Conservation (phyloP, 2,797 vertebrate genomes). For the Tragelaphus oryx region DNA sequence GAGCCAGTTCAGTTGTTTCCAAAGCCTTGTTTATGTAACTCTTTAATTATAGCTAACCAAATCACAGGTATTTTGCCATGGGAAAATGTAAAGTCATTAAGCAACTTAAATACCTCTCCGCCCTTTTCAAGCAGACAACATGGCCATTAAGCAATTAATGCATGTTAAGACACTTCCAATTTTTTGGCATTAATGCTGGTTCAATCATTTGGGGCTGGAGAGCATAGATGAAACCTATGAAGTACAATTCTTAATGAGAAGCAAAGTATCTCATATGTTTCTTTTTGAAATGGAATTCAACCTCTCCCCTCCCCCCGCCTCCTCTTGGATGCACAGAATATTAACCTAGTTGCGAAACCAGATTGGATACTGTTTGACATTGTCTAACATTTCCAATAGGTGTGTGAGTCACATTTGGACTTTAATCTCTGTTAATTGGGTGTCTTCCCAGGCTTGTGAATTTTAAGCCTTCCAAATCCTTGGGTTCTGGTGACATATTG, state of each 20-base stretch:
- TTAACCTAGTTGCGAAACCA: constrained; percentile 77
- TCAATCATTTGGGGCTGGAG: constrained; percentile 66
- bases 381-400: constrained; percentile 39
- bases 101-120: constrained; percentile 79
- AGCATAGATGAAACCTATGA: constrained; percentile 67
- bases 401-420: constrained; percentile 73
- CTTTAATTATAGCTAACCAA: constrained; percentile 82
- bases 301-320: background rate
- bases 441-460: constrained; percentile 47
- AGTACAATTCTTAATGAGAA: constrained; percentile 57
- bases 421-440: constrained; percentile 63
- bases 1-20: constrained; percentile 80
- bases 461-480: constrained; percentile 7
- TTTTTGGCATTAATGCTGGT: constrained; percentile 73
- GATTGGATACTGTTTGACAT: constrained; percentile 78
- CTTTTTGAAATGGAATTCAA: constrained; percentile 56
- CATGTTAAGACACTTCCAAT: constrained; percentile 79
- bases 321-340: constrained; percentile 42
- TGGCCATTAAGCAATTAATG: constrained; percentile 77
- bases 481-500: constrained; percentile 28
- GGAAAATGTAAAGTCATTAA: constrained; percentile 83
- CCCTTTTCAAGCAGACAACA: constrained; percentile 80
- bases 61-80: constrained; percentile 80
- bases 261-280: constrained; percentile 45
- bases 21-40: constrained; percentile 83